phyloP scores from a whole-genome alignment of 2,113 vertebrate genomes.

The Malurus cyaneus region DNA sequence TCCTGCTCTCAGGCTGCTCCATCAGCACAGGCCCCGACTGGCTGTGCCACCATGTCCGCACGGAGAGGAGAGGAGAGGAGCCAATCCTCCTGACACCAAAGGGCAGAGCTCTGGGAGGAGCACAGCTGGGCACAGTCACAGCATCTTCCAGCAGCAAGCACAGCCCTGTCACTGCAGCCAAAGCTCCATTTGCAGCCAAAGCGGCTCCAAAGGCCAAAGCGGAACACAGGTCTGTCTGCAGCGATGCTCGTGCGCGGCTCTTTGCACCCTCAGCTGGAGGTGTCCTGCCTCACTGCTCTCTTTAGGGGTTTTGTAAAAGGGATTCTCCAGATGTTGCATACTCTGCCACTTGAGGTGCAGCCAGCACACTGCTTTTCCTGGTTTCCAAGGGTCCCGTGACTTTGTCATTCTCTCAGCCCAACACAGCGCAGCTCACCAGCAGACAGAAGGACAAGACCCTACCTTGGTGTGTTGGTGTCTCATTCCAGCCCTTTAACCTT shows the following conservation, averaged over 20 bases:
- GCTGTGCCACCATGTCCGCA: too few species aligned
- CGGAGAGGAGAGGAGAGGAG: too few species aligned
- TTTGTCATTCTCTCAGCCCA: background rate
- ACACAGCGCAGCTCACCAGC: accelerated
- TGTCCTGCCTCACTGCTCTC: background rate
- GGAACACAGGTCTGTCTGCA: background rate
- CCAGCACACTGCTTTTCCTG: background rate
- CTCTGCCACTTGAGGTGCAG: accelerated
- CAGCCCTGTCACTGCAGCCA: background rate
- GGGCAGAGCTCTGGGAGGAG: background rate
- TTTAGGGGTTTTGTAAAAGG: background rate
- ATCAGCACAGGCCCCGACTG: accelerated
- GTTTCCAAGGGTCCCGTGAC: background rate
- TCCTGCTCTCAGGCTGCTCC: background rate
- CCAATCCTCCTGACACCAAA: background rate
- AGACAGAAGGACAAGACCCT: background rate
- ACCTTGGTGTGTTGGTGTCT: accelerated
- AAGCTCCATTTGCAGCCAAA: background rate
- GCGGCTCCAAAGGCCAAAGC: background rate
- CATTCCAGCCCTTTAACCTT: background rate
- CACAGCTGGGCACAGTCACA: accelerated
- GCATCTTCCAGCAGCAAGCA: background rate
- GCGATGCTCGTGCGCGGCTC: accelerated
- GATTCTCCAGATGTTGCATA: background rate
- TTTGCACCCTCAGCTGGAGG: background rate